These are phyloP conservation scores for Hydrozoanthus tunicans DNA, from an alignment of 64 coral and sea anemone genomes.

Conservation along the genomic window DNA sequence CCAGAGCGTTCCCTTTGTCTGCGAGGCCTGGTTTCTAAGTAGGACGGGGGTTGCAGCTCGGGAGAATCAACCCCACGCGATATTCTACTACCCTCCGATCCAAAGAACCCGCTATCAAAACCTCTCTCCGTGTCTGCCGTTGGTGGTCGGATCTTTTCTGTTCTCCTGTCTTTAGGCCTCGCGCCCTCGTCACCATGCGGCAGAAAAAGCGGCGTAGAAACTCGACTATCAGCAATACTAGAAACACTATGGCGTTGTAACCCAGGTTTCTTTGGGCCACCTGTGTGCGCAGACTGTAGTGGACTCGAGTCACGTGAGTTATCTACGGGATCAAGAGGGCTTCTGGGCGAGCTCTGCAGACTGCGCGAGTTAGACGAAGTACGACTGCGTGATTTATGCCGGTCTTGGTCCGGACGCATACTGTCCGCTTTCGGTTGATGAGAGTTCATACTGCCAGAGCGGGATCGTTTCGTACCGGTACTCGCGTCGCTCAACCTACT, in stretches of 20 bases:
- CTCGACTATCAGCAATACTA: slow-evolving; percentile 73
- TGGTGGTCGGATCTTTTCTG: slow-evolving; percentile 62
- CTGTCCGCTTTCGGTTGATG: slow-evolving; percentile 42
- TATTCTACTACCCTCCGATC: slow-evolving; percentile 89
- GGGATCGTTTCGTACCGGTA: neutral
- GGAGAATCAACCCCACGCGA: slow-evolving; percentile 76
- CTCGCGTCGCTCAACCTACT: slow-evolving; percentile 20
- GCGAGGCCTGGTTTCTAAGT: slow-evolving; percentile 51
- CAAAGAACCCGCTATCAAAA: slow-evolving; percentile 92
- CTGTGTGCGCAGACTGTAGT: neutral
- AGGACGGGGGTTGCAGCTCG: slow-evolving; percentile 28
- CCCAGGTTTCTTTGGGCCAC: slow-evolving; percentile 19
- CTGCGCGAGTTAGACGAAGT: slow-evolving; percentile 22
- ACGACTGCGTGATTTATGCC: neutral
- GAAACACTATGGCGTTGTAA: slow-evolving; percentile 61
- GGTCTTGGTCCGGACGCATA: slow-evolving; percentile 46
- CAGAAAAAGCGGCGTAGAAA: slow-evolving; percentile 81
- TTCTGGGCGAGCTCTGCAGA: slow-evolving; percentile 30
- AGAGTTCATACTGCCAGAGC: slow-evolving; percentile 26
- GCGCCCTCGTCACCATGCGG: slow-evolving; percentile 61
- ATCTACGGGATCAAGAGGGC: neutral
- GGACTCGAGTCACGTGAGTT: slow-evolving; percentile 66
- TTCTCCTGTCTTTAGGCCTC: slow-evolving; percentile 60
- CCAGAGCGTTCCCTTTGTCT: slow-evolving; percentile 66
- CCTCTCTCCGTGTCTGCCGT: slow-evolving; percentile 84